These are phyloP conservation scores for Mesitornis unicolor DNA, from an alignment of 2,113 vertebrate species.

Conservation along the genomic window DNA sequence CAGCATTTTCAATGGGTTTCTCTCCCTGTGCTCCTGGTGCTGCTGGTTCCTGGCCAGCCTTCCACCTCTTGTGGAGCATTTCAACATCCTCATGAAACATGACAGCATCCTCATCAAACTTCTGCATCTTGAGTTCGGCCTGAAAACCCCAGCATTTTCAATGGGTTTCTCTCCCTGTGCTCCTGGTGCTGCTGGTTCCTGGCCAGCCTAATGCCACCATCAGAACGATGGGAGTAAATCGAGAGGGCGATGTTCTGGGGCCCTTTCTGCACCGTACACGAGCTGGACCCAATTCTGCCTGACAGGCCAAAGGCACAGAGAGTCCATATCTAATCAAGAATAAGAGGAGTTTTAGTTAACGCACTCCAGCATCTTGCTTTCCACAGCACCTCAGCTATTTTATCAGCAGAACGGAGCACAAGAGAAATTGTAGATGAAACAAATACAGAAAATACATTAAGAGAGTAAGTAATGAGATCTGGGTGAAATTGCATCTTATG, in stretches of 20 bases:
- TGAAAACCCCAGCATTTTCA: background rate
- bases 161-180: background rate
- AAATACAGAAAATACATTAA: constrained; percentile 69
- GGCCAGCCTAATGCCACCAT: background rate
- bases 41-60: background rate
- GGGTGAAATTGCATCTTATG: constrained; percentile 73
- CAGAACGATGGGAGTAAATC: background rate
- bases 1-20: background rate
- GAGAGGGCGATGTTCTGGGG: background rate
- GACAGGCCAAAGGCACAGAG: background rate
- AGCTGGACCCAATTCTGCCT: background rate
- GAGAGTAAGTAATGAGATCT: constrained; percentile 76
- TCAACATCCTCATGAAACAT: background rate
- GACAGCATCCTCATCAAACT: too few species aligned
- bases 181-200: background rate
- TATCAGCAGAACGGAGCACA: constrained; percentile 38
- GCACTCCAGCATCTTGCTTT: background rate
- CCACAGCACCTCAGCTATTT: background rate
- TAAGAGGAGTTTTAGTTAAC: background rate
- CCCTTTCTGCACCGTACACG: background rate
- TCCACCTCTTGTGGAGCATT: background rate
- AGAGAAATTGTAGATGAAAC: constrained; percentile 60
- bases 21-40: background rate
- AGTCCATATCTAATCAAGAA: background rate
- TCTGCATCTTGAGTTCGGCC: background rate